Conservation (phyloP, 2,797 vertebrate species). For the Chromis chromis region DNA sequence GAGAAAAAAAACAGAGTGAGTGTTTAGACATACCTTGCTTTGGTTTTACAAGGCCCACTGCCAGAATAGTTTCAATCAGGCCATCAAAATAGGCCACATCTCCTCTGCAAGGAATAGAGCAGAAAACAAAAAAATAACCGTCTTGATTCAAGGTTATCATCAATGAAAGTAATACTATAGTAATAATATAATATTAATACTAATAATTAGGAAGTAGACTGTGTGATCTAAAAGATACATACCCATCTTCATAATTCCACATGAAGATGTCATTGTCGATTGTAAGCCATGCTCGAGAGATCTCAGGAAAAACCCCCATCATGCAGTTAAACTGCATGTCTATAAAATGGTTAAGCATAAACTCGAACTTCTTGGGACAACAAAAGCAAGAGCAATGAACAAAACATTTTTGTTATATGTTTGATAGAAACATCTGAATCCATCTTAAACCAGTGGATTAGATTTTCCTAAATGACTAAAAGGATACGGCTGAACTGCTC, state of each 20-base stretch:
- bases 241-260: slow-evolving; percentile 99
- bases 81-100: slow-evolving; percentile 98
- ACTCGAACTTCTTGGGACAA: neutral
- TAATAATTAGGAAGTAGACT: neutral
- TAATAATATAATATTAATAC: no score
- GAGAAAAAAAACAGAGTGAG: neutral
- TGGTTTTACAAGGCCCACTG: slow-evolving; percentile 96
- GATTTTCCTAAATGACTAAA: neutral
- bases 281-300: slow-evolving; percentile 95
- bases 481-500: slow-evolving; percentile 99
- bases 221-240: slow-evolving; percentile 63
- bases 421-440: neutral
- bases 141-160: neutral
- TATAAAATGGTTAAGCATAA: slow-evolving; percentile 77
- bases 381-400: slow-evolving; percentile 1
- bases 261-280: slow-evolving; percentile 99
- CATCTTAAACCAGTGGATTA: neutral
- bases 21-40: slow-evolving; percentile 87
- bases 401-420: neutral
- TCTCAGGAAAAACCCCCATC: slow-evolving; percentile 99
- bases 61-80: slow-evolving; percentile 97
- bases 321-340: slow-evolving; percentile 99
- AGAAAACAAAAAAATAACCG: neutral
- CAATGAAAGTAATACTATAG: neutral
- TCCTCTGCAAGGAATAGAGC: slow-evolving; percentile 83